These are phyloP conservation scores for Callipepla squamata DNA, from an alignment of 2,113 vertebrate species.

Conservation along the genomic window DNA sequence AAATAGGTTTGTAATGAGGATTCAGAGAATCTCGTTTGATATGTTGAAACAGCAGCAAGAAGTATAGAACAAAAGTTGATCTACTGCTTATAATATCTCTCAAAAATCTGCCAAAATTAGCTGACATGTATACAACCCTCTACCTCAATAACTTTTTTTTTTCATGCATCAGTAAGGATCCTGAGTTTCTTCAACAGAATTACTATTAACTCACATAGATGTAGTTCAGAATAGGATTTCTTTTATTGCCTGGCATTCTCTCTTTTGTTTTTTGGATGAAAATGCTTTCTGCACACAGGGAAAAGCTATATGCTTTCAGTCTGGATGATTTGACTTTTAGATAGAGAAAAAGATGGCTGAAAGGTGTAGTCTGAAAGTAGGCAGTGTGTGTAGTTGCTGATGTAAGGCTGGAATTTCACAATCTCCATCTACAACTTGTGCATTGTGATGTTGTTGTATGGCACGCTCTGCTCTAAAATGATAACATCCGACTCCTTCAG, in stretches of 20 bases:
- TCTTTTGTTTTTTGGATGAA: background rate
- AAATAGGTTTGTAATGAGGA: constrained; percentile 15
- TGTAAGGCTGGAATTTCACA: background rate
- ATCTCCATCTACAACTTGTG: background rate
- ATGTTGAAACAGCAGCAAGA: background rate
- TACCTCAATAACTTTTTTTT: background rate
- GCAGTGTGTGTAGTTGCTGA: background rate
- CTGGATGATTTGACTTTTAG: background rate
- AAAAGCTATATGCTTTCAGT: background rate
- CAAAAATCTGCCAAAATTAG: background rate
- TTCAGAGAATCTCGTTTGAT: background rate
- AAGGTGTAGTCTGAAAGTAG: background rate
- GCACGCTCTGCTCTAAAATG: background rate
- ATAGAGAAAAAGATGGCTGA: background rate
- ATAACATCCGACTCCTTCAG: background rate
- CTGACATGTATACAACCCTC: background rate
- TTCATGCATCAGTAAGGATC: background rate
- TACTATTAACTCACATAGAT: background rate
- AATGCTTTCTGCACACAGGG: background rate
- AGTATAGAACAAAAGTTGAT: background rate
- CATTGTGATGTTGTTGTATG: background rate
- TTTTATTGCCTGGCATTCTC: background rate
- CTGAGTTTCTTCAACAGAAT: background rate
- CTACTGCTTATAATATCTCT: background rate
- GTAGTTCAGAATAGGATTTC: background rate